phyloP scores from a whole-genome alignment of 2,888 invertebrate genomes.

The Metopia argyrocephala region DNA sequence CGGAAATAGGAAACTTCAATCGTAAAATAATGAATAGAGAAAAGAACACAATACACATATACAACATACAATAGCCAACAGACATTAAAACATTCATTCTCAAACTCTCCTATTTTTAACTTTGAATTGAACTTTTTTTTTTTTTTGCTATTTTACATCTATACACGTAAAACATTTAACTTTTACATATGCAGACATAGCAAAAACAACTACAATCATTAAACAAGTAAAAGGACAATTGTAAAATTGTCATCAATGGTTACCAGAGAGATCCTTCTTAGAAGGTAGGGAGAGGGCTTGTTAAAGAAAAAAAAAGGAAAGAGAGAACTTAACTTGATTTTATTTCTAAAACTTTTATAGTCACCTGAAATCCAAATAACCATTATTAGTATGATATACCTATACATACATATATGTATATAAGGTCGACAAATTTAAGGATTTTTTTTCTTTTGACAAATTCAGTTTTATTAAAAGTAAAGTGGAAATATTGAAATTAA shows the following conservation, averaged over 20 bases:
- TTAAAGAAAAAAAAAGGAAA: neutral
- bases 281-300: neutral
- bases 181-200: conserved; percentile 41
- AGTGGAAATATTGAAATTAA: no score
- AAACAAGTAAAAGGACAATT: conserved; percentile 51
- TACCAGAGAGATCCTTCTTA: neutral
- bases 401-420: neutral
- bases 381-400: neutral
- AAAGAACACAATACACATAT: conserved; percentile 18
- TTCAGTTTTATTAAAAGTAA: no score
- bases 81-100: conserved; percentile 5
- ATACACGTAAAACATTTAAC: conserved; percentile 23
- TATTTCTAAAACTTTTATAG: conserved; percentile 14
- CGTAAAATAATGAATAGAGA: conserved; percentile 62
- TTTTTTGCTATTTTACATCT: neutral
- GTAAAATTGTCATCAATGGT: conserved; percentile 36
- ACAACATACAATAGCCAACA: neutral
- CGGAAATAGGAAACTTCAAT: conserved; percentile 65
- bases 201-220: conserved; percentile 16
- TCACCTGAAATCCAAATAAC: neutral
- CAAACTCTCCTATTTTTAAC: neutral
- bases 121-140: neutral
- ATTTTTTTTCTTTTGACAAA: no score
- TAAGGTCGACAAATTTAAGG: no score
- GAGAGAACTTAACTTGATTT: conserved; percentile 59